Evolutionary conservation across 2,797 vertebrate genomes (phyloP).

Genomic region (Capromys pilorides): DNA sequence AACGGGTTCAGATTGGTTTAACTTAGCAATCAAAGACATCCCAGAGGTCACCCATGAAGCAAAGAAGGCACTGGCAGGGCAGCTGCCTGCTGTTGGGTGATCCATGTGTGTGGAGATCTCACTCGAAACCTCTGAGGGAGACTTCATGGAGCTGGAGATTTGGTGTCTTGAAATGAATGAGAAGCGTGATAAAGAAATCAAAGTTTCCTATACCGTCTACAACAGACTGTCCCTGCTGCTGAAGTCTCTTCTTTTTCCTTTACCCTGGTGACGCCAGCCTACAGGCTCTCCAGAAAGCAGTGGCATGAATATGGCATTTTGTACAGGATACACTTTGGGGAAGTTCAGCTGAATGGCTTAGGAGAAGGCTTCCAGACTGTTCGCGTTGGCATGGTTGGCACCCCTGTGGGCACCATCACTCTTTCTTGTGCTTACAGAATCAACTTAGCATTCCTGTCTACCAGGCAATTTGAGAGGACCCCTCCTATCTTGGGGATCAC

Average conservation of each 20-base stretch:
- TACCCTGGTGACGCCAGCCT: slow-evolving; percentile 98
- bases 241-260: slow-evolving; percentile 97
- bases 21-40: slow-evolving; percentile 99
- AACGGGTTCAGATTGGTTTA: slow-evolving; percentile 99
- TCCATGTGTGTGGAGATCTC: slow-evolving; percentile 99
- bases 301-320: slow-evolving; percentile 99
- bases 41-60: slow-evolving; percentile 99
- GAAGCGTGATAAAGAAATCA: slow-evolving; percentile 99
- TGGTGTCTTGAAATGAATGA: slow-evolving; percentile 99
- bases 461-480: slow-evolving; percentile 96
- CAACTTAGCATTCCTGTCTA: slow-evolving; percentile 98
- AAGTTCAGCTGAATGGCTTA: slow-evolving; percentile 95
- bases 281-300: slow-evolving; percentile 97
- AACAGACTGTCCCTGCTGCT: slow-evolving; percentile 97
- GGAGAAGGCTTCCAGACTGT: slow-evolving; percentile 99
- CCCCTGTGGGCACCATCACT: slow-evolving; percentile 96
- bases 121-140: slow-evolving; percentile 98
- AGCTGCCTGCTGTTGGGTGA: slow-evolving; percentile 94
- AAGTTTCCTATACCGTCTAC: slow-evolving; percentile 99
- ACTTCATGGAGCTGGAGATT: slow-evolving; percentile 99
- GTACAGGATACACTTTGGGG: slow-evolving; percentile 99
- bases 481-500: slow-evolving; percentile 99
- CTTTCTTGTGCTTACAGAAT: slow-evolving; percentile 98
- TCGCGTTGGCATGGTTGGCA: slow-evolving; percentile 97
- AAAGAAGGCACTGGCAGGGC: slow-evolving; percentile 97